These are phyloP conservation scores for Lysandra coridon DNA, from an alignment of 2,888 invertebrate genomes.

Conservation along the genomic window DNA sequence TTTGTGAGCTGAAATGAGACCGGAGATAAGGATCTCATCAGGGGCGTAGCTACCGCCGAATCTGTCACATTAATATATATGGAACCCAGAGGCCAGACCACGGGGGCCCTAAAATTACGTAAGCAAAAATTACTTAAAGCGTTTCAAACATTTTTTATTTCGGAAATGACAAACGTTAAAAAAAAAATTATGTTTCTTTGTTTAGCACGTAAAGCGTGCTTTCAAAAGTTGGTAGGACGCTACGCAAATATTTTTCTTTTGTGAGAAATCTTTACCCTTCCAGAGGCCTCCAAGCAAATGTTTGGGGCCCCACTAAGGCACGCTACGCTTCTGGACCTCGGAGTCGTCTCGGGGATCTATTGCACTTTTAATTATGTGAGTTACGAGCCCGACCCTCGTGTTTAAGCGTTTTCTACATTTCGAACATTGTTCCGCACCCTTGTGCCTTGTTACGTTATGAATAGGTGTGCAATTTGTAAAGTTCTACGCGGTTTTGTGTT, in stretches of 20 bases:
- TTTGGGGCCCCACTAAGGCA: not conserved
- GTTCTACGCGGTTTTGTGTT: not conserved
- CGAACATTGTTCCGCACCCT: not conserved
- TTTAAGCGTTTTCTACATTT: conserved; percentile 15
- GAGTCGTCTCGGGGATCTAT: conserved; percentile 50
- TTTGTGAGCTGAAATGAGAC: conserved; percentile 76
- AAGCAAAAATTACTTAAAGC: too few relatives aligned
- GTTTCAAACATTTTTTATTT: too few relatives aligned
- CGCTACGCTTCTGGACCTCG: not conserved
- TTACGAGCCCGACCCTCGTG: conserved; percentile 21
- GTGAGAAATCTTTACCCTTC: not conserved
- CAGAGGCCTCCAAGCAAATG: not conserved
- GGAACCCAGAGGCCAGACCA: too few relatives aligned
- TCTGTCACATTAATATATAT: too few relatives aligned
- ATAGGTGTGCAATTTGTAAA: not conserved
- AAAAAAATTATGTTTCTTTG: too few relatives aligned
- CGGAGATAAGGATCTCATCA: conserved; percentile 72
- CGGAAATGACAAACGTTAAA: too few relatives aligned
- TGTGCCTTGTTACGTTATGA: not conserved
- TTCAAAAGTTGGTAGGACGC: not conserved
- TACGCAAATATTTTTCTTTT: not conserved
- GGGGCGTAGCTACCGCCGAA: conserved; percentile 35
- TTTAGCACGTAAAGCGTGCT: not conserved
- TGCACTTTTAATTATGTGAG: conserved; percentile 60
- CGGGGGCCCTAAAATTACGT: too few relatives aligned